phyloP scores from a whole-genome alignment of 1,140 invertebrate genomes.

The Monochamus saltuarius region DNA sequence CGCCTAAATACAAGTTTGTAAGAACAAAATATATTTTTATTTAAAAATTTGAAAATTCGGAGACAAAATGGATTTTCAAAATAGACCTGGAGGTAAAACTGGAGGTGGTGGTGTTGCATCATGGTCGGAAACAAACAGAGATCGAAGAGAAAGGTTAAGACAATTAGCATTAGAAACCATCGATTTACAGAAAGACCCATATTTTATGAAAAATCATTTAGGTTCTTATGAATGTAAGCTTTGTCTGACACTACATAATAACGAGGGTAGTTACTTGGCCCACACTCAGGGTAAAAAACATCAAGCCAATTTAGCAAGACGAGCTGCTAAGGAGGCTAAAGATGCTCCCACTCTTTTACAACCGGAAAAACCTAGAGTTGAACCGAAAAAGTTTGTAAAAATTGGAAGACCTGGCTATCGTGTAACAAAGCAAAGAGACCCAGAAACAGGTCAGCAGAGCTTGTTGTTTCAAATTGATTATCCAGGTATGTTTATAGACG shows the following conservation, averaged over 20 bases:
- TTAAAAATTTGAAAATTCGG: conserved; percentile 1
- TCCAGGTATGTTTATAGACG: conserved; percentile 61
- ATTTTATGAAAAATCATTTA: conserved; percentile 99
- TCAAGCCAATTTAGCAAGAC: conserved; percentile 96
- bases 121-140: conserved; percentile 97
- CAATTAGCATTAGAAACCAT: conserved; percentile 98
- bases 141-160: conserved; percentile 91
- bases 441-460: conserved; percentile 93
- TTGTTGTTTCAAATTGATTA: conserved; percentile 97
- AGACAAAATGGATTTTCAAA: conserved; percentile 91
- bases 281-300: conserved; percentile 99
- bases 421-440: conserved; percentile 97
- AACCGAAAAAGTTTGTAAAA: conserved; percentile 99
- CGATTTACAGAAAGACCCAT: conserved; percentile 97
- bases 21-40: not conserved
- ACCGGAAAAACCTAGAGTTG: conserved; percentile 92
- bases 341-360: conserved; percentile 89
- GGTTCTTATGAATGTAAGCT: conserved; percentile 99
- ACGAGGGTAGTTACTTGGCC: conserved; percentile 98
- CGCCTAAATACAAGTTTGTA: too few relatives aligned
- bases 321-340: conserved; percentile 98
- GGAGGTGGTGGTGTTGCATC: conserved; percentile 98
- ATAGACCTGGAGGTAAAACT: conserved; percentile 96
- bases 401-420: conserved; percentile 99
- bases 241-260: conserved; percentile 98